Evolutionary conservation across 2,888 invertebrate genomes (phyloP), one percentile per base, ranked within the genome.

Genomic region (Platycheirus rosarum): DNA sequence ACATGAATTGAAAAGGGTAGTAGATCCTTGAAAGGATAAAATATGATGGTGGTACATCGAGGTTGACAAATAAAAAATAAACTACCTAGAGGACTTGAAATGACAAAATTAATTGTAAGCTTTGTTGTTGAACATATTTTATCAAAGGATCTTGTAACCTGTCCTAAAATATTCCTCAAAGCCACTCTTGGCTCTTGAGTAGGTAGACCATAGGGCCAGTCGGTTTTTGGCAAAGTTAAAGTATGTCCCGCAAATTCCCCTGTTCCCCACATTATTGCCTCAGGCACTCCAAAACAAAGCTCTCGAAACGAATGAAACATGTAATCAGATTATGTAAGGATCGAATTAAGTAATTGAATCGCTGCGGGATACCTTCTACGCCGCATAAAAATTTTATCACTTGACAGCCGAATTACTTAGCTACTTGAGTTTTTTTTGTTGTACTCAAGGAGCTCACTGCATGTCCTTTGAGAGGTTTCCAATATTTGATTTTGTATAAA

Each of bases 331-430:
- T 60, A 44, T 44, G 60, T 44, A 60, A 32, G 60, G 60, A 60
- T 60, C 60, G 18, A 44, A 60, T 60, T 44, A 60, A 44, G 60
- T 60, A 60, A 60, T 60, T 60, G 44, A 60, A 44, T 60, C 42
- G 29, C 60, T 60, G 60, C 44, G 60, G 60, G 60, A 60, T 60
- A 60, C 60, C 60, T 18, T 60, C 29, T n/a, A n/a, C 14, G 13
- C 60, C 42, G 42, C 42, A 44, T 32, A 44, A 18, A 42, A 44
- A 32, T 29, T 44, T 60, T 44, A 44, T 44, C 44, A 44, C 29
- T 18, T 44, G 60, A 60, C 44, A 60, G 29, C 16, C 44, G 60
- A 60, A 16, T 44, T 18, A 60, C 60, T 60, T 9, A 42, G 29
- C 18, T 29, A 40, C 42, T 29, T 18, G 8, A 11, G 9, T 18